phyloP scores from a whole-genome alignment of 2,797 vertebrate genomes.

The Dendrocincla fuliginosa region DNA sequence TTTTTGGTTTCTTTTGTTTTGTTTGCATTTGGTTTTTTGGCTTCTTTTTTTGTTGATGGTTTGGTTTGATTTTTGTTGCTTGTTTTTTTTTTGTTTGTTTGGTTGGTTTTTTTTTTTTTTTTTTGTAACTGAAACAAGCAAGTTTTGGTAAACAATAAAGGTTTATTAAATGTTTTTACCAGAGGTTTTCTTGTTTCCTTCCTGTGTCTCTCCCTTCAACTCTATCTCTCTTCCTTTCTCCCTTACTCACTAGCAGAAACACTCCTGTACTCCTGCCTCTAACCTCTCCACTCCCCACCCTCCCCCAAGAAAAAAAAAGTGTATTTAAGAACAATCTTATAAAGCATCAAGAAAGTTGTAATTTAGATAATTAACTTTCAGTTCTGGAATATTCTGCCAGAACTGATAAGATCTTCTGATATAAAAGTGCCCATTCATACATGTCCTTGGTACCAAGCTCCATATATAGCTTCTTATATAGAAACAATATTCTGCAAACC shows the following conservation, averaged over 20 bases:
- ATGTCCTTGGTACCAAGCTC: background rate
- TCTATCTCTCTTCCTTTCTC: background rate
- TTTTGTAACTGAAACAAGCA: background rate
- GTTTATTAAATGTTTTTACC: background rate
- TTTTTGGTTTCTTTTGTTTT: no score
- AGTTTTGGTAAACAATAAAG: background rate
- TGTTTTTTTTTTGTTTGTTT: no score
- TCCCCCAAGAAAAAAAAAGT: background rate
- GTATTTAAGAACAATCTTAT: background rate
- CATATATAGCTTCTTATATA: background rate
- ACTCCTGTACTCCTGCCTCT: background rate
- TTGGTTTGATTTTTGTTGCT: background rate
- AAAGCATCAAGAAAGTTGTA: background rate
- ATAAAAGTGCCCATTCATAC: background rate
- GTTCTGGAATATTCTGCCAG: background rate
- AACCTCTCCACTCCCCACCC: background rate
- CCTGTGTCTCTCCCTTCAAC: accelerated
- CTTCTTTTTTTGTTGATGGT: background rate
- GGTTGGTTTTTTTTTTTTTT: background rate
- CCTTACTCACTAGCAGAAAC: background rate
- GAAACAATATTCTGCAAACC: background rate
- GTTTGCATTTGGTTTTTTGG: no score
- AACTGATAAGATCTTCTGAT: background rate
- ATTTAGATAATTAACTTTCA: background rate
- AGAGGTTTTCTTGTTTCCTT: background rate